These are phyloP conservation scores for Eulemur albifrons DNA, from an alignment of 2,797 vertebrate species.

Conservation along the genomic window DNA sequence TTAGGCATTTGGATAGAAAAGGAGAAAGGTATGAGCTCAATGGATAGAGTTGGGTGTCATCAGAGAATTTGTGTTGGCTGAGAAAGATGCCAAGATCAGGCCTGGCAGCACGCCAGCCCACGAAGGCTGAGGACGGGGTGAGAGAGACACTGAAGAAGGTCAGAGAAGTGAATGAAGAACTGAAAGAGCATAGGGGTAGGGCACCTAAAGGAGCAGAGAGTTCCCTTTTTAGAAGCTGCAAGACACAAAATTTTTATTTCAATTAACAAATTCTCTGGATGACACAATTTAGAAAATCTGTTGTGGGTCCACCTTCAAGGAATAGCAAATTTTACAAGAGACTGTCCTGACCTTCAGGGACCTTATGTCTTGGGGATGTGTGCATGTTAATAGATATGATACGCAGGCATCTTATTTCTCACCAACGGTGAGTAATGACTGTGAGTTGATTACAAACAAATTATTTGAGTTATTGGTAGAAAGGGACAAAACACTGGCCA, in stretches of 20 bases:
- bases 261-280: slow-evolving; percentile 30
- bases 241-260: slow-evolving; percentile 33
- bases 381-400: neutral
- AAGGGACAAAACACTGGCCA: slow-evolving; percentile 21
- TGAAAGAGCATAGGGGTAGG: neutral
- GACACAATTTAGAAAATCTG: slow-evolving; percentile 11
- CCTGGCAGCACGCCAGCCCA: neutral
- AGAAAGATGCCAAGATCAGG: neutral
- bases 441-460: slow-evolving; percentile 22
- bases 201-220: neutral
- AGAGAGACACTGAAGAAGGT: neutral
- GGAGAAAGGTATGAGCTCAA: neutral
- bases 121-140: neutral
- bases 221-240: neutral
- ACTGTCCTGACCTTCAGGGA: neutral
- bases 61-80: neutral
- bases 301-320: neutral
- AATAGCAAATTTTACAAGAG: slow-evolving; percentile 19
- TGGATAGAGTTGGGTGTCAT: neutral
- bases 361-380: neutral
- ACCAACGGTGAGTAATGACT: slow-evolving; percentile 19
- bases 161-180: neutral
- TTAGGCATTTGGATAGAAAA: neutral
- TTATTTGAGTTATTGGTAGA: slow-evolving; percentile 36
- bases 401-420: slow-evolving; percentile 12